Conservation (phyloP, 2,113 vertebrate genomes). For the Cricetomys ansorgei region DNA sequence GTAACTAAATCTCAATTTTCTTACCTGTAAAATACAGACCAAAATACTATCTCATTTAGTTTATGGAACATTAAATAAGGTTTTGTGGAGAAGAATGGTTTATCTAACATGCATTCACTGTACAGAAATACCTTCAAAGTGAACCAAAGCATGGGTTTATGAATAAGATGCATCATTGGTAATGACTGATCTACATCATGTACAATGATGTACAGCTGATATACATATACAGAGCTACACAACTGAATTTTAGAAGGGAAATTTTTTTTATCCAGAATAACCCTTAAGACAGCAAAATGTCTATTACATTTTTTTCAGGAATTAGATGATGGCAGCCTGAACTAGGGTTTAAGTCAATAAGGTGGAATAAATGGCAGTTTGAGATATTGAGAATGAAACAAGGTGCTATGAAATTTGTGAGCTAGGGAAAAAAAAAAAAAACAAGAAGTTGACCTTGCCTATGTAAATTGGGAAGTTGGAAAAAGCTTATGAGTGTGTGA, state of each 20-base stretch:
- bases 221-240: not conserved
- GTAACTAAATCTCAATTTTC: slow-evolving; percentile 31
- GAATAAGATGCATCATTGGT: not conserved
- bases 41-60: not conserved
- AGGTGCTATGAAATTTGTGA: not conserved
- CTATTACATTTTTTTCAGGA: not conserved
- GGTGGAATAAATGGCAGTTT: slow-evolving; percentile 6
- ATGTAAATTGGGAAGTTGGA: not conserved
- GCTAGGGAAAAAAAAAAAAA: slow-evolving; percentile 9
- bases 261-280: not conserved
- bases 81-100: not conserved
- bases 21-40: not conserved
- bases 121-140: not conserved
- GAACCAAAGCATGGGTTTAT: not conserved
- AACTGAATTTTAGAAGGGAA: slow-evolving; percentile 13
- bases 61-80: slow-evolving; percentile 12
- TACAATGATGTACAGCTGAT: too few relatives aligned
- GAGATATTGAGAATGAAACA: not conserved
- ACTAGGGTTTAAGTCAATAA: not conserved
- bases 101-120: not conserved
- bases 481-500: not conserved
- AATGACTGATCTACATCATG: not conserved
- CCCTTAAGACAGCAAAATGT: not conserved
- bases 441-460: not conserved
- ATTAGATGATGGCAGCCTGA: not conserved